Conservation (phyloP, 2,888 invertebrate genomes). For the Nephrocerus scutellatus region DNA sequence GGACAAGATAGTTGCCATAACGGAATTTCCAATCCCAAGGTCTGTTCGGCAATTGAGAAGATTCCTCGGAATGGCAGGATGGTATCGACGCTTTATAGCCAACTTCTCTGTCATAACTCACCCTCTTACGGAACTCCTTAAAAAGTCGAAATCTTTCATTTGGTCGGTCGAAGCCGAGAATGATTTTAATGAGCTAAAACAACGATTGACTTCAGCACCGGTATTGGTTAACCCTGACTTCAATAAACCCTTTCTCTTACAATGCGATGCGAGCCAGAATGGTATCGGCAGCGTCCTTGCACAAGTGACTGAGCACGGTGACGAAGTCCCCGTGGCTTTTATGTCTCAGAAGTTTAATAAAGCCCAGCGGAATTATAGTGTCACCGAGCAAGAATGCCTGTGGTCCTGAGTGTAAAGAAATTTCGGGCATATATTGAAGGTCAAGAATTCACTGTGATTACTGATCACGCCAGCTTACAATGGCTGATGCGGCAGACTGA, state of each 20-base stretch:
- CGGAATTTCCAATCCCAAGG: no score
- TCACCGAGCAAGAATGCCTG: conserved; percentile 13
- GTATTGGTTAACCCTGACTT: conserved; percentile 12
- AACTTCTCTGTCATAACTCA: conserved; percentile 1
- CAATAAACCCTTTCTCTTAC: conserved; percentile 12
- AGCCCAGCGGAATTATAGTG: conserved; percentile 13
- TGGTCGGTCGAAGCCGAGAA: conserved; percentile 3
- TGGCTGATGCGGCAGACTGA: no score
- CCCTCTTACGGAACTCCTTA: conserved; percentile 6
- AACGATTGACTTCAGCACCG: conserved; percentile 10
- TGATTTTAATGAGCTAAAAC: conserved; percentile 9
- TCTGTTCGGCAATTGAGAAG: neutral
- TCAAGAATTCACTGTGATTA: no score
- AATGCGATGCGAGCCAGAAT: conserved; percentile 12
- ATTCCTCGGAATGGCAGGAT: conserved; percentile 4
- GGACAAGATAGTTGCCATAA: no score
- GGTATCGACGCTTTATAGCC: conserved; percentile 3
- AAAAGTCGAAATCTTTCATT: neutral
- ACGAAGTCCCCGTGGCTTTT: conserved; percentile 13
- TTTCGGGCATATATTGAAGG: no score
- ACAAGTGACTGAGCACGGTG: conserved; percentile 10
- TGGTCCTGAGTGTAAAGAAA: no score
- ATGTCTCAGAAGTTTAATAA: conserved; percentile 18
- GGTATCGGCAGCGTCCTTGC: conserved; percentile 14
- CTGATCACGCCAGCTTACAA: no score